phyloP scores from a whole-genome alignment of 2,113 vertebrate species.

The Toxostoma redivivum region DNA sequence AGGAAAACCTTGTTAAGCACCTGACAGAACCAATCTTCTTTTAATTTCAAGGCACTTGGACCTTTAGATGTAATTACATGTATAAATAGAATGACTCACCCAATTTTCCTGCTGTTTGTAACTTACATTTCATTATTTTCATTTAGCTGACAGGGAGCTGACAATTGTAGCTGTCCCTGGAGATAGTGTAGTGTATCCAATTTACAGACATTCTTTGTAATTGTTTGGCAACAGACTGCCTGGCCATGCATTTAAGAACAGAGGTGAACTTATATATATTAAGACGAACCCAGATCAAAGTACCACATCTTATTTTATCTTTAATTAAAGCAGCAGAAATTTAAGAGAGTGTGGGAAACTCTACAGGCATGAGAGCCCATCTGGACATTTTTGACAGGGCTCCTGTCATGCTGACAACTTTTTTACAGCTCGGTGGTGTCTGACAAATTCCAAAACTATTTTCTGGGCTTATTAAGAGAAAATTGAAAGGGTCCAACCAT shows the following conservation, averaged over 20 bases:
- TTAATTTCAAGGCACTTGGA: slow-evolving; percentile 37
- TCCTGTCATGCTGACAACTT: neutral
- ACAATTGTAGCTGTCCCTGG: slow-evolving; percentile 18
- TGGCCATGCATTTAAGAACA: neutral
- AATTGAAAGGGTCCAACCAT: neutral
- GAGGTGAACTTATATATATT: neutral
- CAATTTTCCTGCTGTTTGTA: slow-evolving; percentile 33
- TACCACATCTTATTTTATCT: neutral
- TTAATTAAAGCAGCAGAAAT: slow-evolving; percentile 17
- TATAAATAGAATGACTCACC: slow-evolving; percentile 17
- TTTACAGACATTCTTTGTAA: slow-evolving; percentile 6
- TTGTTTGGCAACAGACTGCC: neutral
- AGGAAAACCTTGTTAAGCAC: slow-evolving; percentile 28
- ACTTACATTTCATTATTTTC: slow-evolving; percentile 47
- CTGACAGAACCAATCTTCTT: slow-evolving; percentile 20
- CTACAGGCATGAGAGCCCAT: neutral
- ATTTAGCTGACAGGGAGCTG: slow-evolving; percentile 31
- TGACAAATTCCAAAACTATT: neutral
- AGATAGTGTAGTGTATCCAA: neutral
- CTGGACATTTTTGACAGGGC: neutral
- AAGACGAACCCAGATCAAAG: neutral
- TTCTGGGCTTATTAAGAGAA: slow-evolving; percentile 1
- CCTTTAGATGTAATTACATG: slow-evolving; percentile 31
- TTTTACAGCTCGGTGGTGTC: neutral
- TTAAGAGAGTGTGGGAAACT: neutral